Percentiles rank a stretch among this genome's conserved stretches.
phyloP scores from a whole-genome alignment of 2,113 vertebrate species.

The Diadophis punctatus region DNA sequence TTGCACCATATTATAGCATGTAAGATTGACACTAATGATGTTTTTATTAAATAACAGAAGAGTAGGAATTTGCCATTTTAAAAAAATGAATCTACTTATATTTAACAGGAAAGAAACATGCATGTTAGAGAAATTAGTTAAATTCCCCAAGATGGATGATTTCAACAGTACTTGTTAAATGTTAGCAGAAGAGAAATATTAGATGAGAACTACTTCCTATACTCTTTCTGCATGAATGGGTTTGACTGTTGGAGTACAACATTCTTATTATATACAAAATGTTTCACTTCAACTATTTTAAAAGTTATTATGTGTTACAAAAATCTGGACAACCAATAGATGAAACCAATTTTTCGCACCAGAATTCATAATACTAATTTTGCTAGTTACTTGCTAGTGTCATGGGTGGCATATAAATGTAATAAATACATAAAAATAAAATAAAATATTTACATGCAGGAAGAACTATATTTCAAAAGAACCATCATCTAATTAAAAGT shows the following conservation, averaged over 20 bases:
- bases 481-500: not conserved
- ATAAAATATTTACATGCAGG: not conserved
- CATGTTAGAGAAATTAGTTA: not conserved
- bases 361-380: not conserved
- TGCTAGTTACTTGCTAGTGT: not conserved
- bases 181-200: not conserved
- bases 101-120: not conserved
- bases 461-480: not conserved
- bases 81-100: not conserved
- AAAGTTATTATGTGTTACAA: not conserved
- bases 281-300: not conserved
- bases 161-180: not conserved
- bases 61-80: not conserved
- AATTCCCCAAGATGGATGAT: not conserved
- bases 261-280: not conserved
- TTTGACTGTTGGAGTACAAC: not conserved
- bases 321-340: not conserved
- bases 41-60: not conserved
- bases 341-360: not conserved
- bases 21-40: not conserved
- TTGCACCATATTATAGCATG: not conserved
- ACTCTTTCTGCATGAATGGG: not conserved
- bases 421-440: not conserved
- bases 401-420: not conserved
- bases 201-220: not conserved